Evolutionary conservation across 2,797 vertebrate genomes (phyloP), one percentile per base, ranked within the genome.

Genomic region (Sternarchorhynchus goeldii): DNA sequence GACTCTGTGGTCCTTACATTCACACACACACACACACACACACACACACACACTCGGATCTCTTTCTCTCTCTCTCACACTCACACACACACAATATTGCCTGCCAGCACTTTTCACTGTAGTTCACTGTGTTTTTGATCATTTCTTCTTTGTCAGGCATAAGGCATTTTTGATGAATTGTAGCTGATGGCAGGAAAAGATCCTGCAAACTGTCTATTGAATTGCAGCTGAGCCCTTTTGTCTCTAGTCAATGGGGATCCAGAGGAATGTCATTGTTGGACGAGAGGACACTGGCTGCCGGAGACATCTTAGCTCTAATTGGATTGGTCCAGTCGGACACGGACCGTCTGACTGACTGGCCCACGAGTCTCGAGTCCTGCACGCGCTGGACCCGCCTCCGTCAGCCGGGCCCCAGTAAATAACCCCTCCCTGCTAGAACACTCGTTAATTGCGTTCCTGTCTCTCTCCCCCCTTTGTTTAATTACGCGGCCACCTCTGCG

Each of bases 381-480:
- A 78, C 88, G 89, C 84, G 87, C 90, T 90, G 90, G 82, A 86
- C 88, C 90, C 90, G 84, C 87, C 89, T 90, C 79, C 86, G 83
- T 87, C 88, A 88, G 89, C 91, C 86, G 88, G 85, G 90, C 89
- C 91, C 88, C 90, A 88, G 90, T 90, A 92, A 92, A 92, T 91
- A 92, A 92, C 90, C 91, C 90, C 84, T 86, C 85, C 84, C 87
- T 81, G 76, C 88, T 90, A 90, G 59, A 93, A 90, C 85, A 88
- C 88, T 92, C 88, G 90, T 92, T 94, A 93, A 93, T 93, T 93
- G 91, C 92, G 88, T 90, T 90, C 87, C 65, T 56, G 75, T 89
- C 85, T 50, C 59, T 25, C 76, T 78, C 70, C 58, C 58, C 41
- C 55, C 25, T 39, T n/a, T 69, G 36, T 50, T 89, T 93, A 93